Conservation (phyloP, 1,140 invertebrate species). For the Asobara japonica region DNA sequence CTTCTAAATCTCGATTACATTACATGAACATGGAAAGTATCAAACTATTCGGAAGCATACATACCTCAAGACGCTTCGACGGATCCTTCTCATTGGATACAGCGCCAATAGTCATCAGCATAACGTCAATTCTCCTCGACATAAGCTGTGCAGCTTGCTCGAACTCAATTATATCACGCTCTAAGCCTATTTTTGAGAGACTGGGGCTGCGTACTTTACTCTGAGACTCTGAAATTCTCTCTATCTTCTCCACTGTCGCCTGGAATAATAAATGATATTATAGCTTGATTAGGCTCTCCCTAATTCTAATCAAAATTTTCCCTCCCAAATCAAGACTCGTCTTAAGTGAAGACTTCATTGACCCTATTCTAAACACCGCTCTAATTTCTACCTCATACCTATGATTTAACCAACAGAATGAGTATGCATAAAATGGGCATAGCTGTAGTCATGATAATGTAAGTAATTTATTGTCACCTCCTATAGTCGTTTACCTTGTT, state of each 20-base stretch:
- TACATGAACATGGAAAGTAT: too few species aligned
- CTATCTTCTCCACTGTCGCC: slow-evolving; percentile 42
- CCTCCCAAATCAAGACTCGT: too few species aligned
- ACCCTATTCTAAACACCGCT: too few species aligned
- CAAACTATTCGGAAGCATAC: too few species aligned
- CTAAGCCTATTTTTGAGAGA: slow-evolving; percentile 58
- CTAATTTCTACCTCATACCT: too few species aligned
- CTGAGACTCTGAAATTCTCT: slow-evolving; percentile 25
- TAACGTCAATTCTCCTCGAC: slow-evolving; percentile 74
- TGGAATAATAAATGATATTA: slow-evolving; percentile 9
- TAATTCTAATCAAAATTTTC: too few species aligned
- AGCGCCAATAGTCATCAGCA: slow-evolving; percentile 74
- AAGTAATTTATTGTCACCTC: too few species aligned
- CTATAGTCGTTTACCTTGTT: slow-evolving; percentile 63
- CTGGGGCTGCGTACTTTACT: slow-evolving; percentile 30
- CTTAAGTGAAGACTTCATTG: too few species aligned
- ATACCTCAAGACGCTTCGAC: slow-evolving; percentile 73
- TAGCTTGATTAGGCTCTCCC: not conserved
- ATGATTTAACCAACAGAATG: too few species aligned
- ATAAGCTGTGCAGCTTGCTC: slow-evolving; percentile 72
- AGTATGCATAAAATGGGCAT: too few species aligned
- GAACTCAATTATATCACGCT: slow-evolving; percentile 67
- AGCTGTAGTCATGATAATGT: too few species aligned
- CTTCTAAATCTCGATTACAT: slow-evolving; percentile 19
- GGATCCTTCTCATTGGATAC: slow-evolving; percentile 75